Conservation (phyloP, 2,888 invertebrate genomes). For the Monoplex corrugatus region DNA sequence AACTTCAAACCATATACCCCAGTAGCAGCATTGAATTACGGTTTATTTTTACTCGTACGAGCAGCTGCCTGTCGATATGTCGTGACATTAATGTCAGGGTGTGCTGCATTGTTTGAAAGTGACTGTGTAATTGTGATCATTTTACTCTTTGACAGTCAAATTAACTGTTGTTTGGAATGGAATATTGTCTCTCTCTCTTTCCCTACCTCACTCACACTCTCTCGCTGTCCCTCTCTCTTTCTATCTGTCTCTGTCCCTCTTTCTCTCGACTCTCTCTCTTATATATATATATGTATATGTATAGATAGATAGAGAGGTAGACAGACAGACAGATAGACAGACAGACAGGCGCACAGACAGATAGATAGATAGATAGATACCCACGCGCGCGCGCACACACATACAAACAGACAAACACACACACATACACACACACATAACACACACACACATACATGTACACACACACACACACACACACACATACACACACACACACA, state of each 20-base stretch:
- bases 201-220: not conserved
- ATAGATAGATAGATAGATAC: not conserved
- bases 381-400: not conserved
- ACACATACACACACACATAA: not conserved
- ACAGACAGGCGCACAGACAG: not conserved
- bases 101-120: too few relatives aligned
- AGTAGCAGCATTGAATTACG: too few relatives aligned
- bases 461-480: not conserved
- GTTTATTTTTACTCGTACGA: too few relatives aligned
- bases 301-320: not conserved
- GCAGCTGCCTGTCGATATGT: too few relatives aligned
- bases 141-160: too few relatives aligned
- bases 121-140: too few relatives aligned
- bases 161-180: too few relatives aligned
- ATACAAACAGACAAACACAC: not conserved
- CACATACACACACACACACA: not conserved
- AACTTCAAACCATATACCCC: too few relatives aligned
- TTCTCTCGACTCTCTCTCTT: too few relatives aligned
- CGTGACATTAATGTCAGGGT: too few relatives aligned
- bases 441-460: not conserved
- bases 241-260: slow-evolving; percentile 17
- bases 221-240: slow-evolving; percentile 21
- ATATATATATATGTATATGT: too few relatives aligned
- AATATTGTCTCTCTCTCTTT: not conserved
- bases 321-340: not conserved